Evolutionary conservation across 2,888 invertebrate genomes (phyloP), one percentile per base, ranked within the genome.

Genomic region (Drosophila ustulata): DNA sequence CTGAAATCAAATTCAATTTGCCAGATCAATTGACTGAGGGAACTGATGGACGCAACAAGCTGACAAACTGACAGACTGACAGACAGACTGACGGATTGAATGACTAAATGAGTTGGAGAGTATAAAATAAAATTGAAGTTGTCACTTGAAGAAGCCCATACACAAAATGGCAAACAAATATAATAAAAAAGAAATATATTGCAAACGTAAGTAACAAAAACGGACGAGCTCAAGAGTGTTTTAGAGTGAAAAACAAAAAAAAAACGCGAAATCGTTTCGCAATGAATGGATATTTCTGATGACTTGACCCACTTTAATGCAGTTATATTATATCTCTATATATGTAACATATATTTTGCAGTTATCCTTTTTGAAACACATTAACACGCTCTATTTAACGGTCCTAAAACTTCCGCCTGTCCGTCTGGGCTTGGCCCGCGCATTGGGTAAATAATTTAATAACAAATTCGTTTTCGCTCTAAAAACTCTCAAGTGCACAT

Each of bases 401-500:
- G 59, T 75, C 75, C 82, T 70, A 59, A 45, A 47, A 74, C 71
- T 71, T 80, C 77, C 74, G 66, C 39, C 34, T 34, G 34, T 9
- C 11, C 11, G 39, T 41, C 34, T 23, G 32, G 77, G 70, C 62
- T 74, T 72, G 71, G 66, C 71, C 61, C 74, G 30, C 84, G 69
- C 56, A 75, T 71, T 58, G 58, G 67, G 66, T 75, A 83, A 84
- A 79, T 80, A 75, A 89, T 75, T 69, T 66, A 78, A 82, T 66
- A 66, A 66, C 52, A 65, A 65, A 53, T 71, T 62, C 39, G 41
- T 66, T 85, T 89, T 89, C 91, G 91, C 90, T 91, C 90, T 91
- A 91, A 91, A 90, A 91, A 91, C 90, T 91, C 91, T 91, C 80
- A 91, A 91, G 91, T 86, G 86, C 71, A 75, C 75, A 70, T 50